phyloP scores from a whole-genome alignment of 64 coral and sea anemone species.

The Hydrozoanthus tunicans region DNA sequence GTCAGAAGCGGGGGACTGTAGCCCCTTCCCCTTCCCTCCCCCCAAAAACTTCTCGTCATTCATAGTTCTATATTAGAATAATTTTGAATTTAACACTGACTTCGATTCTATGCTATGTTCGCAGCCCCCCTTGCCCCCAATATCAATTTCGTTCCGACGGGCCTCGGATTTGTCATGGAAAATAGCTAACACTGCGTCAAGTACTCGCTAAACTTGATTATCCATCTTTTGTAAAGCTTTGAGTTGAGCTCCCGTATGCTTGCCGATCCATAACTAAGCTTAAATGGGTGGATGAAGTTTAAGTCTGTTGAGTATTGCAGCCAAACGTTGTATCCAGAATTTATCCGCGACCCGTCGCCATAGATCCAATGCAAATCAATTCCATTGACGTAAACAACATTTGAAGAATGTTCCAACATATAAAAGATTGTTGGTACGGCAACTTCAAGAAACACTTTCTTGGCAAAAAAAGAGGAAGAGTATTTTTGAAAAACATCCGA shows the following conservation, averaged over 20 bases:
- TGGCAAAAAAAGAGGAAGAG: not conserved
- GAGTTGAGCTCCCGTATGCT: not conserved
- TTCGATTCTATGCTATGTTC: too few species aligned
- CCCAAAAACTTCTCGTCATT: too few species aligned
- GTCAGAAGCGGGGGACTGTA: too few species aligned
- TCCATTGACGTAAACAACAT: not conserved
- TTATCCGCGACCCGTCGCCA: not conserved
- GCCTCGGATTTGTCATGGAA: not conserved
- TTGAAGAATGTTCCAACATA: not conserved
- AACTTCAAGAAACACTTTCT: not conserved
- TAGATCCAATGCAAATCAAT: not conserved
- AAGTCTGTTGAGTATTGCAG: not conserved
- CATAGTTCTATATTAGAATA: too few species aligned
- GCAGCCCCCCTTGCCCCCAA: too few species aligned
- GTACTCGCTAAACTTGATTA: not conserved
- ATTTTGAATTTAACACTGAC: too few species aligned
- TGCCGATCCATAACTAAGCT: not conserved
- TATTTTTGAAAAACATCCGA: not conserved
- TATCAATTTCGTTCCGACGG: not conserved
- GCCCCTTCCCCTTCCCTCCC: too few species aligned
- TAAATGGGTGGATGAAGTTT: not conserved
- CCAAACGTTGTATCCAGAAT: not conserved
- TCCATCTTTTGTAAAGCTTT: not conserved
- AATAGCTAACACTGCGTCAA: conserved; percentile 8
- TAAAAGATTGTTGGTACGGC: not conserved